Evolutionary conservation across 2,797 vertebrate genomes (phyloP).

Genomic region (Brachyrhaphis roseni): DNA sequence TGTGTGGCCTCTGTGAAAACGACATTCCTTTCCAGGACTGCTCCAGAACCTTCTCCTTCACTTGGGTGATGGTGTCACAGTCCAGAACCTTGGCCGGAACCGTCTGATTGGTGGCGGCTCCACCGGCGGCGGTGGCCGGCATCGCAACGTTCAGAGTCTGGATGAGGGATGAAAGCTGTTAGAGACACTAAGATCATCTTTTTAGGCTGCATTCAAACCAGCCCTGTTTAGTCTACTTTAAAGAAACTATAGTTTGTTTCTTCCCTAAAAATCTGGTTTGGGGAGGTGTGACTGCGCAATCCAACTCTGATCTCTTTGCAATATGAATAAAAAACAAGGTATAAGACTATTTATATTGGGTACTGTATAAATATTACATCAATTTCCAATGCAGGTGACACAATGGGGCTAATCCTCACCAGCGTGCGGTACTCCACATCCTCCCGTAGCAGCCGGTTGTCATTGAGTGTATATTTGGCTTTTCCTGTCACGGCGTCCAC

Average conservation of each 20-base stretch:
- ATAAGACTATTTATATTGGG: not conserved
- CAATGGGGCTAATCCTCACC: slow-evolving; percentile 74
- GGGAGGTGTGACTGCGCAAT: no score
- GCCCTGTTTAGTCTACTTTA: no score
- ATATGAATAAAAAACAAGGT: not conserved
- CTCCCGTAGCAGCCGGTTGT: slow-evolving; percentile 94
- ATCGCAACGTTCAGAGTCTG: slow-evolving; percentile 91
- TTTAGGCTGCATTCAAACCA: no score
- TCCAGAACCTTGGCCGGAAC: slow-evolving; percentile 93
- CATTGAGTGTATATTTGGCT: slow-evolving; percentile 96
- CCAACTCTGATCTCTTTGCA: not conserved
- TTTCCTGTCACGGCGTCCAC: slow-evolving; percentile 96
- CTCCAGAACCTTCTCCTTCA: slow-evolving; percentile 97
- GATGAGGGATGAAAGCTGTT: slow-evolving; percentile 14
- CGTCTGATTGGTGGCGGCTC: slow-evolving; percentile 79
- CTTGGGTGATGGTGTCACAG: slow-evolving; percentile 96
- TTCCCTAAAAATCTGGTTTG: no score
- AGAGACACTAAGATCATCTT: not conserved
- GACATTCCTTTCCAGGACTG: slow-evolving; percentile 93
- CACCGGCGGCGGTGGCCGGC: slow-evolving; percentile 74
- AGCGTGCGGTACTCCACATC: slow-evolving; percentile 94
- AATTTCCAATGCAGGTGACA: not conserved
- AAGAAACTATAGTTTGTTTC: no score
- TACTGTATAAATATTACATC: no score
- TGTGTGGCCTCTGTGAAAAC: slow-evolving; percentile 88